A percentile compares a stretch with the other conserved stretches of the same genome.
phyloP scores from a whole-genome alignment of 2,888 invertebrate genomes.

The Creontiades dilutus region DNA sequence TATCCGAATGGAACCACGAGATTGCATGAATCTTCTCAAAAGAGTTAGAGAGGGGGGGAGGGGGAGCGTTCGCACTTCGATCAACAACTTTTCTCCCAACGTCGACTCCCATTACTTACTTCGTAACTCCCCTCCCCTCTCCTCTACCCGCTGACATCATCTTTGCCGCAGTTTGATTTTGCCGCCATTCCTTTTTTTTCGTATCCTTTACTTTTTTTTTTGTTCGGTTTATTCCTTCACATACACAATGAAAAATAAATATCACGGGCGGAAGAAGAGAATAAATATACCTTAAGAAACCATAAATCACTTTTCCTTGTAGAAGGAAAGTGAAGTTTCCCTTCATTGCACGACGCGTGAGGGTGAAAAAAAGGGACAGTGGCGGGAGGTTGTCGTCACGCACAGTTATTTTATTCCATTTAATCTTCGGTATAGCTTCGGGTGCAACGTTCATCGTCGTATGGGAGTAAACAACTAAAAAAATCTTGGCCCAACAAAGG shows the following conservation, averaged over 20 bases:
- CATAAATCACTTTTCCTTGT: slow-evolving; percentile 46
- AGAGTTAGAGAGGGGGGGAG: background rate
- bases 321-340: slow-evolving; percentile 31
- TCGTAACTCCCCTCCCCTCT: slow-evolving; percentile 19
- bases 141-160: background rate
- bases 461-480: slow-evolving; percentile 11
- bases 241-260: slow-evolving; percentile 48
- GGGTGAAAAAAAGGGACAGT: background rate
- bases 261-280: slow-evolving; percentile 34
- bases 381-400: slow-evolving; percentile 21
- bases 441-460: slow-evolving; percentile 3
- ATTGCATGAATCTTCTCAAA: slow-evolving; percentile 38
- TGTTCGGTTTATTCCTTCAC: slow-evolving; percentile 20
- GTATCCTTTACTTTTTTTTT: background rate
- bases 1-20: slow-evolving; percentile 22
- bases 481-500: background rate
- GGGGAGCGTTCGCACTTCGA: background rate
- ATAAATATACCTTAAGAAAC: slow-evolving; percentile 43
- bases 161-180: slow-evolving; percentile 37
- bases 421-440: slow-evolving; percentile 38
- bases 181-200: background rate
- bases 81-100: slow-evolving; percentile 18
- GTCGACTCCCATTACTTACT: slow-evolving; percentile 35
- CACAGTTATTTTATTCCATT: slow-evolving; percentile 54
- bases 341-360: background rate